phyloP scores from a whole-genome alignment of 2,113 vertebrate genomes.

The Vulpes ferrilata region DNA sequence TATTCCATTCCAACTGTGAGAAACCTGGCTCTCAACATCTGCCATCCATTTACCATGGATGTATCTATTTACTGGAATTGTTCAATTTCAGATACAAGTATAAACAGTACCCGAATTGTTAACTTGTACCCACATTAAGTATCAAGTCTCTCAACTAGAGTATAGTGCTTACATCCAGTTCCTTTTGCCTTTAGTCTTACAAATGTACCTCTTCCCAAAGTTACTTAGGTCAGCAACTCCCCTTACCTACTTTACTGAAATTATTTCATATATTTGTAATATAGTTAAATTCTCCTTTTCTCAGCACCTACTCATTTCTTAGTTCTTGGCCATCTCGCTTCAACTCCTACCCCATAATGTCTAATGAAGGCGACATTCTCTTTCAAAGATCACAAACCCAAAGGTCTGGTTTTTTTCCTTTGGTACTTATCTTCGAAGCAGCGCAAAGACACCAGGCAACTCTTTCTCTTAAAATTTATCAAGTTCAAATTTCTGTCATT shows the following conservation, averaged over 20 bases:
- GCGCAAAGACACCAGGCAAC: not conserved
- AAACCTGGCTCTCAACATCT: not conserved
- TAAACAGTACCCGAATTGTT: not conserved
- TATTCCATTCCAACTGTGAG: not conserved
- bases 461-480: not conserved
- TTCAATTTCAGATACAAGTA: not conserved
- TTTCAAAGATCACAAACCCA: not conserved
- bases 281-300: not conserved
- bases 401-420: not conserved
- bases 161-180: not conserved
- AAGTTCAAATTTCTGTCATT: not conserved
- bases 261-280: not conserved
- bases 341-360: not conserved
- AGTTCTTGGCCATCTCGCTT: slow-evolving; percentile 5
- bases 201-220: not conserved
- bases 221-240: not conserved
- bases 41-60: not conserved
- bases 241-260: not conserved
- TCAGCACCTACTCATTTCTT: not conserved
- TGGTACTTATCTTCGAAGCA: not conserved
- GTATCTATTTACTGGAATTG: not conserved
- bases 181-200: not conserved
- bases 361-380: not conserved
- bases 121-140: not conserved
- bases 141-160: not conserved